Percentiles rank a stretch among this genome's conserved stretches.
Evolutionary conservation across 2,113 vertebrate genomes (phyloP).

Genomic region (Chaetodon auriga): DNA sequence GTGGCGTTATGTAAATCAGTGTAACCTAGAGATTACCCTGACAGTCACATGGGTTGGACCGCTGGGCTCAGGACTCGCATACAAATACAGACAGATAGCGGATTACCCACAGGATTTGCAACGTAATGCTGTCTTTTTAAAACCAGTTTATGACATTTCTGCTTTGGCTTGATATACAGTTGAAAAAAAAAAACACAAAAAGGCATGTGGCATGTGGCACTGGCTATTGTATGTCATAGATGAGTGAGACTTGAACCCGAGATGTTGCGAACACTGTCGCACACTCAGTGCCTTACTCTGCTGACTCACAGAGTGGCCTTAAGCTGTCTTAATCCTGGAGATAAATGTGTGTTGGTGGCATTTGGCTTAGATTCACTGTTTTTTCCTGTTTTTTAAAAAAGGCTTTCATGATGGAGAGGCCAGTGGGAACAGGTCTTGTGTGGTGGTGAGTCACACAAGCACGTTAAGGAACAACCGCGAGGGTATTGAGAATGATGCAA

Average conservation of each 20-base stretch:
- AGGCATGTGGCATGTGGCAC: not conserved
- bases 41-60: slow-evolving; percentile 62
- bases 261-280: slow-evolving; percentile 14
- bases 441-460: slow-evolving; percentile 10
- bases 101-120: slow-evolving; percentile 72
- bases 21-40: slow-evolving; percentile 65
- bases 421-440: not conserved
- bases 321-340: slow-evolving; percentile 43
- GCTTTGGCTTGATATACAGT: slow-evolving; percentile 17
- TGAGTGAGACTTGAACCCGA: slow-evolving; percentile 25
- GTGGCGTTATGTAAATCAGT: slow-evolving; percentile 65
- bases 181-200: slow-evolving; percentile 2
- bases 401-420: not conserved
- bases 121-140: slow-evolving; percentile 62
- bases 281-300: slow-evolving; percentile 6
- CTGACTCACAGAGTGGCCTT: slow-evolving; percentile 49
- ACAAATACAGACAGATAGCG: slow-evolving; percentile 58
- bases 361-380: slow-evolving; percentile 29
- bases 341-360: slow-evolving; percentile 38
- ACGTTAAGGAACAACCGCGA: slow-evolving; percentile 14
- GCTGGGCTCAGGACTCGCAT: slow-evolving; percentile 42
- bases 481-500: not conserved
- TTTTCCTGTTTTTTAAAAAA: slow-evolving; percentile 1
- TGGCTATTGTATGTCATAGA: slow-evolving; percentile 23
- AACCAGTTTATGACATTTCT: slow-evolving; percentile 41